Conservation (phyloP, 23 tunicate genomes). For the Ciona savignyi region DNA sequence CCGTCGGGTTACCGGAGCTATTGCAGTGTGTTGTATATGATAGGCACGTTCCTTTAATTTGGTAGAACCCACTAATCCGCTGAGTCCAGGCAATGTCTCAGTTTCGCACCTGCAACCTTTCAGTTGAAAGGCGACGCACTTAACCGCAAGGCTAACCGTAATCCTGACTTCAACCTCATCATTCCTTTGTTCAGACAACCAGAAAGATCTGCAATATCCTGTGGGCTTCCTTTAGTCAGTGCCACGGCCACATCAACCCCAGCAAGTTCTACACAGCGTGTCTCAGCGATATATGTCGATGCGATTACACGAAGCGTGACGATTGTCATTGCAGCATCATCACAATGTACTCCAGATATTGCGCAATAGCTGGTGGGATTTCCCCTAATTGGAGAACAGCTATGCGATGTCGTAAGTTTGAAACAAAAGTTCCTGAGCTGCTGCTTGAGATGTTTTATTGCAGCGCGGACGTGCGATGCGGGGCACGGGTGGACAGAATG, state of each 20-base stretch:
- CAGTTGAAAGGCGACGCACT: no score
- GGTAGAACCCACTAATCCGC: no score
- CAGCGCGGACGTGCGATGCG: constrained; percentile 21
- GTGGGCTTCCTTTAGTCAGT: constrained; percentile 12
- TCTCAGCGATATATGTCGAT: constrained; percentile 35
- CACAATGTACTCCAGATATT: constrained; percentile 34
- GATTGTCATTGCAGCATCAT: constrained; percentile 44
- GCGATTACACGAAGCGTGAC: constrained; percentile 16
- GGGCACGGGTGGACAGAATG: constrained; percentile 45
- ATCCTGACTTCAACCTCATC: no score
- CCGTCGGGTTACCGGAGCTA: not conserved
- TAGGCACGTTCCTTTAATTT: no score
- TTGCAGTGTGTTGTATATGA: no score
- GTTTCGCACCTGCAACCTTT: no score
- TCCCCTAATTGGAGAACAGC: constrained; percentile 37
- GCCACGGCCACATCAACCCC: constrained; percentile 32
- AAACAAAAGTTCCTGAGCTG: no score
- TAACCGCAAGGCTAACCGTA: no score
- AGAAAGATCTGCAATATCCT: constrained; percentile 44
- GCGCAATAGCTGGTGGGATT: constrained; percentile 34
- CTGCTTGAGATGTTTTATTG: no score
- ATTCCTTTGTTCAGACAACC: constrained; percentile 8
- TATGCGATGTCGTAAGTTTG: constrained; percentile 47
- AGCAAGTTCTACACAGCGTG: constrained; percentile 26
- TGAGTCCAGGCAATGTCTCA: no score